These are phyloP conservation scores for Sphaerophoria taeniata DNA, from an alignment of 2,888 invertebrate species.

Conservation along the genomic window DNA sequence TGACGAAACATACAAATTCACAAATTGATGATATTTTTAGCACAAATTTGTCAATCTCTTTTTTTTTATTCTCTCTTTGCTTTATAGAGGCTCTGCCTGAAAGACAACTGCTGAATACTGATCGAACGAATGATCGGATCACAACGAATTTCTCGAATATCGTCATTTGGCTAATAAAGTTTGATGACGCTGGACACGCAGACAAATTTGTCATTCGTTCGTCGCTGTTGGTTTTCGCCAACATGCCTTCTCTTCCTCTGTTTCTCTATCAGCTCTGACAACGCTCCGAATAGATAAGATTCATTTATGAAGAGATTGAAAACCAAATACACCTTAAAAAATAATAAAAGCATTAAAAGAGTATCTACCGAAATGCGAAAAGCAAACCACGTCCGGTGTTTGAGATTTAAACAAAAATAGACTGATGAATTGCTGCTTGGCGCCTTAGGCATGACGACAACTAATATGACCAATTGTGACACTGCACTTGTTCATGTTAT, in stretches of 20 bases:
- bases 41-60: constrained; percentile 69
- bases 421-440: constrained; percentile 12
- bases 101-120: background rate
- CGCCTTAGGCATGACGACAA: constrained; percentile 37
- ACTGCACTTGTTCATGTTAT: constrained; percentile 29
- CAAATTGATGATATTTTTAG: constrained; percentile 65
- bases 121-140: constrained; percentile 46
- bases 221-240: background rate
- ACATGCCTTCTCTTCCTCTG: too few relatives aligned
- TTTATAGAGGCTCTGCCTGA: background rate
- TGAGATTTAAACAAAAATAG: constrained; percentile 17
- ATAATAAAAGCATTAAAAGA: constrained; percentile 2
- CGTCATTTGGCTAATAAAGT: constrained; percentile 59
- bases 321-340: background rate
- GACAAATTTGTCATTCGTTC: too few relatives aligned
- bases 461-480: constrained; percentile 41
- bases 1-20: constrained; percentile 52
- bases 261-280: too few relatives aligned
- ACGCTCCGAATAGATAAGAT: too few relatives aligned
- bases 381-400: constrained; percentile 34
- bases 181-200: constrained; percentile 59
- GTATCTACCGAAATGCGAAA: background rate
- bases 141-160: constrained; percentile 44
- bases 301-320: too few relatives aligned
- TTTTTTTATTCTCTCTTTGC: constrained; percentile 19